Evolutionary conservation across 2,113 vertebrate species (phyloP).

Genomic region (Pelecanus crispus): DNA sequence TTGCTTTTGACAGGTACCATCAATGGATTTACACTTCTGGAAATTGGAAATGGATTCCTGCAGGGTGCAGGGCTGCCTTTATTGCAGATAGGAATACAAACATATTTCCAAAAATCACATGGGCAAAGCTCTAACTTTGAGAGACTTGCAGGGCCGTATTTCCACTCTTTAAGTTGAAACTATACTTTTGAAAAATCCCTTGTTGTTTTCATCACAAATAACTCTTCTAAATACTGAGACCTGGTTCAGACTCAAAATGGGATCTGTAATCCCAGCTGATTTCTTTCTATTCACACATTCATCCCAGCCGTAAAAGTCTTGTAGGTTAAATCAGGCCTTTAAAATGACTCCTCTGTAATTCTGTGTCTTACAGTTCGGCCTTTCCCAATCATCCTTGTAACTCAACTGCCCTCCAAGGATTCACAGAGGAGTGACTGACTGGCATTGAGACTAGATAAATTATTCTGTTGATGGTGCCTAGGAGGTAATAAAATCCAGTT

Average conservation of each 20-base stretch:
- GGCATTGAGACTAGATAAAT: slow-evolving; percentile 6
- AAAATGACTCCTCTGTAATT: background rate
- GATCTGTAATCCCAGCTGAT: background rate
- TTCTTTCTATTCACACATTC: background rate
- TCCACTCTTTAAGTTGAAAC: background rate
- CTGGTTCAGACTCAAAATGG: background rate
- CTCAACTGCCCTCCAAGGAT: slow-evolving; percentile 19
- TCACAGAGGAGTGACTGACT: background rate
- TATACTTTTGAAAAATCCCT: background rate
- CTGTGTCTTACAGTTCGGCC: background rate
- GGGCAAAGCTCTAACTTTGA: background rate
- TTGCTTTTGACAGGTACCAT: background rate
- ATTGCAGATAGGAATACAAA: background rate
- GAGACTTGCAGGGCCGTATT: background rate
- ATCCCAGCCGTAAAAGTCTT: background rate
- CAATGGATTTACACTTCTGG: background rate
- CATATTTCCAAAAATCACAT: background rate
- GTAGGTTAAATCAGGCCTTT: slow-evolving; percentile 1
- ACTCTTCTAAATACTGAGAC: background rate
- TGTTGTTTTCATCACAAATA: background rate
- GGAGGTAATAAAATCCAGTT: slow-evolving; percentile 36
- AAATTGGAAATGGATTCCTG: background rate
- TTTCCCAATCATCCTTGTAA: background rate
- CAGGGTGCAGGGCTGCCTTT: background rate
- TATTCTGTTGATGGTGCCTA: slow-evolving; percentile 7